Conservation (phyloP, 2,888 invertebrate species). For the Smittia aterrima region DNA sequence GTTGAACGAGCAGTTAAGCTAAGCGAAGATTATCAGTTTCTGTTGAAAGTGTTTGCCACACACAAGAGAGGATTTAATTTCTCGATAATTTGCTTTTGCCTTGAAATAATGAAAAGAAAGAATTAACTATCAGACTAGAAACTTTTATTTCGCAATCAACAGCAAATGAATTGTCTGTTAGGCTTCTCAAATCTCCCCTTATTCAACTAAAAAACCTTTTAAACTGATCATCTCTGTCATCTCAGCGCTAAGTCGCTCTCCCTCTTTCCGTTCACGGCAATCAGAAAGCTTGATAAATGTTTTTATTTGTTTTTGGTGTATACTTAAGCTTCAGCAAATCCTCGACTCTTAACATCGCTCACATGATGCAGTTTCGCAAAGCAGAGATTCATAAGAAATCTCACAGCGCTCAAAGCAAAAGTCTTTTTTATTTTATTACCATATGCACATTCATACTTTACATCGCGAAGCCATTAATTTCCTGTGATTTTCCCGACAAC, state of each 20-base stretch:
- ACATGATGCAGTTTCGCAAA: background rate
- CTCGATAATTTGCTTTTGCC: background rate
- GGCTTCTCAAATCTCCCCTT: background rate
- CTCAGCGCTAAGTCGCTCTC: too few relatives aligned
- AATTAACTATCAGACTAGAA: background rate
- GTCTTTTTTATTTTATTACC: slow-evolving; percentile 22
- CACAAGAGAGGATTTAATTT: background rate
- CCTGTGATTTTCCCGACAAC: slow-evolving; percentile 36
- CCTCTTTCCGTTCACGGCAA: background rate
- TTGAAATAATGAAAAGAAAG: background rate
- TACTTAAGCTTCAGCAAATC: background rate
- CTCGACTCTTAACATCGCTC: background rate
- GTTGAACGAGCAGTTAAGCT: background rate
- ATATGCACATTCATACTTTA: slow-evolving; percentile 15
- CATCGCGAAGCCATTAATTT: slow-evolving; percentile 31
- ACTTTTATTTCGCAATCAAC: too few relatives aligned
- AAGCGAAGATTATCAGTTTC: background rate
- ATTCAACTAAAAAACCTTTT: too few relatives aligned
- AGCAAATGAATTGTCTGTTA: too few relatives aligned
- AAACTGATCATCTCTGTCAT: too few relatives aligned
- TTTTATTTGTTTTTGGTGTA: slow-evolving; percentile 21
- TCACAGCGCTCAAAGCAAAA: background rate
- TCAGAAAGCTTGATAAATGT: slow-evolving; percentile 22
- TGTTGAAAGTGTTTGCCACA: background rate
- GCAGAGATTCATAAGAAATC: background rate